phyloP scores from a whole-genome alignment of 1,140 invertebrate genomes.

The Drosophila auraria region DNA sequence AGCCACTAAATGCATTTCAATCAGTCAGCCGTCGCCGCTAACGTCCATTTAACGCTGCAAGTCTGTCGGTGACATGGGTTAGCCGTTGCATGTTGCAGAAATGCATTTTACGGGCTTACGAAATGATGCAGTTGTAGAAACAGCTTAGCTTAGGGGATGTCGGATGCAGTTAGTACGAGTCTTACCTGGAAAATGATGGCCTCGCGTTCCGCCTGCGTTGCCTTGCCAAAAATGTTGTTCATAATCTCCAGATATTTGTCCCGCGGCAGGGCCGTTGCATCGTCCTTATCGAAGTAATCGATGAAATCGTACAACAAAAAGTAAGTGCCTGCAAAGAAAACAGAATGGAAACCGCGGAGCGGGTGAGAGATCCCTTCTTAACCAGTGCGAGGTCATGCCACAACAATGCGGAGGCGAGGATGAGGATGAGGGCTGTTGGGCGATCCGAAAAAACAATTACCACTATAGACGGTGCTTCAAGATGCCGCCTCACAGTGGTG shows the following conservation, averaged over 20 bases:
- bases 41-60: conserved; percentile 46
- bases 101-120: conserved; percentile 23
- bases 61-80: conserved; percentile 9
- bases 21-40: conserved; percentile 43
- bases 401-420: conserved; percentile 31
- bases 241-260: conserved; percentile 94
- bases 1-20: conserved; percentile 60
- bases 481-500: conserved; percentile 63
- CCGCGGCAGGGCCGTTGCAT: conserved; percentile 91
- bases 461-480: conserved; percentile 59
- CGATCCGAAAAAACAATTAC: conserved; percentile 73
- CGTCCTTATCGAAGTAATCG: conserved; percentile 95
- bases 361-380: conserved; percentile 18
- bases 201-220: conserved; percentile 92
- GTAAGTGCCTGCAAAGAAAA: conserved; percentile 91
- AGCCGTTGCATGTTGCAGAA: conserved; percentile 9
- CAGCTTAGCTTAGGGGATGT: too few relatives aligned
- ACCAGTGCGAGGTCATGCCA: conserved; percentile 44
- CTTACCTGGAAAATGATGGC: conserved; percentile 96
- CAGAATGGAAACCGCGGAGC: conserved; percentile 28
- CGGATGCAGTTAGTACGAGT: conserved; percentile 4
- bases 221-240: conserved; percentile 94
- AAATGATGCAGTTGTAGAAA: not conserved
- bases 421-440: conserved; percentile 24
- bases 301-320: conserved; percentile 96